Evolutionary conservation across 2,888 invertebrate species (phyloP).

Genomic region (Gymnosoma rotundatum): DNA sequence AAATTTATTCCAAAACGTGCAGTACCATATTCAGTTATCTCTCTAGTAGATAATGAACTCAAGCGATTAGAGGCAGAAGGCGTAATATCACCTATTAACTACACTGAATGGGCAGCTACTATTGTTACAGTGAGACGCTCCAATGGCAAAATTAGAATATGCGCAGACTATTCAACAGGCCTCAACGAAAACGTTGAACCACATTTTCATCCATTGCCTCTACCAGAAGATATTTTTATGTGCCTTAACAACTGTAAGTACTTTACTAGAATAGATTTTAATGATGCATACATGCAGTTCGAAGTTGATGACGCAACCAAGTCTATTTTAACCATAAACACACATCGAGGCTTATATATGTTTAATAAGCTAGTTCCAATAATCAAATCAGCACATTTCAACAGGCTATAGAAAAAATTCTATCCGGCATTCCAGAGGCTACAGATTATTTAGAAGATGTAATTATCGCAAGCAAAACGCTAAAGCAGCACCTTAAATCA

Average conservation of each 20-base stretch:
- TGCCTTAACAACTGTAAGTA: neutral
- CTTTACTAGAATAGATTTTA: no score
- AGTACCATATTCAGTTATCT: no score
- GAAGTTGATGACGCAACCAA: neutral
- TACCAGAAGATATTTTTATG: slow-evolving; percentile 1
- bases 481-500: slow-evolving; percentile 54
- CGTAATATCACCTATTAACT: no score
- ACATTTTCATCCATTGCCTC: neutral
- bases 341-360: slow-evolving; percentile 2
- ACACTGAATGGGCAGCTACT: no score
- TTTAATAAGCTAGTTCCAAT: neutral
- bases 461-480: slow-evolving; percentile 53
- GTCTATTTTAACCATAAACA: slow-evolving; percentile 5
- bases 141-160: slow-evolving; percentile 6
- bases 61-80: no score
- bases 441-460: slow-evolving; percentile 67
- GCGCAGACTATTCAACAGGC: slow-evolving; percentile 7
- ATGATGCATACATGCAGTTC: no score
- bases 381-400: slow-evolving; percentile 55
- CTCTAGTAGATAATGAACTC: no score
- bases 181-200: slow-evolving; percentile 12
- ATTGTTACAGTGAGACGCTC: neutral
- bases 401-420: slow-evolving; percentile 66
- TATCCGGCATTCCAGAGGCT: slow-evolving; percentile 53
- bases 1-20: no score